Conservation (phyloP, 2,797 vertebrate species). For the Neosilurus mollespiculum region DNA sequence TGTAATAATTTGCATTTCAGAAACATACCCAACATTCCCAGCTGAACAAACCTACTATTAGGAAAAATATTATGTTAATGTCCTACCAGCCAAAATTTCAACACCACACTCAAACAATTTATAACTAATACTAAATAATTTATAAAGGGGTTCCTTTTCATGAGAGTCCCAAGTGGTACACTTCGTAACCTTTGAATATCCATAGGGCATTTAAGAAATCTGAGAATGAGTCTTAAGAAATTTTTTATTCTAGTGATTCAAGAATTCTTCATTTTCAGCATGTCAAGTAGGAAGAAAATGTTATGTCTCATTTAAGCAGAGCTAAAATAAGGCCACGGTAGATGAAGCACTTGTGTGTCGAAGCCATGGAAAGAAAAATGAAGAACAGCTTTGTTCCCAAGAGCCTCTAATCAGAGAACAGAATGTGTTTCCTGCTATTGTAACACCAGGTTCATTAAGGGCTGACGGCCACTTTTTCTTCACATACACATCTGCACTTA, state of each 20-base stretch:
- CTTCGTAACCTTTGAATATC: not conserved
- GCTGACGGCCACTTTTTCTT: constrained; percentile 39
- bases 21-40: not conserved
- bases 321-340: constrained; percentile 29
- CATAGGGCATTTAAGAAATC: not conserved
- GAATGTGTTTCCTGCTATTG: constrained; percentile 56
- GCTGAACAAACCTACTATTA: not conserved
- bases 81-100: not conserved
- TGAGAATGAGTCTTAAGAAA: constrained; percentile 6
- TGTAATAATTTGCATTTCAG: not conserved
- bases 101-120: not conserved
- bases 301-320: constrained; percentile 2
- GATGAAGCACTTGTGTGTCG: constrained; percentile 43
- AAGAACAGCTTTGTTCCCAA: constrained; percentile 46
- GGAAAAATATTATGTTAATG: not conserved
- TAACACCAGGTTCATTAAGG: constrained; percentile 53
- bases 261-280: constrained; percentile 14
- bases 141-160: not conserved
- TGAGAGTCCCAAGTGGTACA: not conserved
- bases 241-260: not conserved
- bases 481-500: constrained; percentile 42
- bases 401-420: constrained; percentile 54
- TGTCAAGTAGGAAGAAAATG: constrained; percentile 6
- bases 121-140: not conserved
- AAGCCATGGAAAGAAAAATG: constrained; percentile 37